Percentiles rank a stretch among this genome's conserved stretches.
These are phyloP conservation scores for Pyralis farinalis DNA, from an alignment of 2,888 invertebrate genomes.

Conservation along the genomic window DNA sequence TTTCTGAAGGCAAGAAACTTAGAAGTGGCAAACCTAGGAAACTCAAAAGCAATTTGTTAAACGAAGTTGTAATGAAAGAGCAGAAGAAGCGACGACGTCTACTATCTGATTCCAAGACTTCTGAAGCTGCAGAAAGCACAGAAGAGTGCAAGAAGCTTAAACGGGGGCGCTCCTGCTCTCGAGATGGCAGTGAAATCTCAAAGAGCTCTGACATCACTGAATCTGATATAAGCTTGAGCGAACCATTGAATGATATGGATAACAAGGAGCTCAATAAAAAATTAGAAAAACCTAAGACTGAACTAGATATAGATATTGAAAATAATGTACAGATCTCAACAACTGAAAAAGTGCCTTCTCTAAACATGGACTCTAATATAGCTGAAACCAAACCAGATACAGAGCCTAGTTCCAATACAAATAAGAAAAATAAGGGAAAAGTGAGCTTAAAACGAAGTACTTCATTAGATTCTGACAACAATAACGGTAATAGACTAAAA, in stretches of 20 bases:
- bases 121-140: slow-evolving; percentile 50
- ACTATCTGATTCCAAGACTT: slow-evolving; percentile 76
- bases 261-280: slow-evolving; percentile 74
- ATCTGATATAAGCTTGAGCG: slow-evolving; percentile 83
- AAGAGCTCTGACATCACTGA: slow-evolving; percentile 82
- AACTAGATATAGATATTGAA: slow-evolving; percentile 79
- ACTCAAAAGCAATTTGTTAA: slow-evolving; percentile 76
- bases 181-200: slow-evolving; percentile 82
- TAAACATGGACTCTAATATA: slow-evolving; percentile 65
- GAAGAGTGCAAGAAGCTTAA: slow-evolving; percentile 70
- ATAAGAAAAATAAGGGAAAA: slow-evolving; percentile 63
- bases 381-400: slow-evolving; percentile 55
- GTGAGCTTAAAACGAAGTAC: slow-evolving; percentile 77
- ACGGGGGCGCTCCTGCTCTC: slow-evolving; percentile 70
- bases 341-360: slow-evolving; percentile 78
- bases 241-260: slow-evolving; percentile 68
- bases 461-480: slow-evolving; percentile 78
- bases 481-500: slow-evolving; percentile 77
- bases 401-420: slow-evolving; percentile 57
- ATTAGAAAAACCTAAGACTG: slow-evolving; percentile 79
- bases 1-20: slow-evolving; percentile 77
- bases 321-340: slow-evolving; percentile 78
- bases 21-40: slow-evolving; percentile 85
- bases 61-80: slow-evolving; percentile 81
- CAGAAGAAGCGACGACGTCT: slow-evolving; percentile 77